Percentiles rank a stretch among this genome's conserved stretches.
phyloP scores from a whole-genome alignment of 1,140 invertebrate genomes.

The Drosophila sturtevanti region DNA sequence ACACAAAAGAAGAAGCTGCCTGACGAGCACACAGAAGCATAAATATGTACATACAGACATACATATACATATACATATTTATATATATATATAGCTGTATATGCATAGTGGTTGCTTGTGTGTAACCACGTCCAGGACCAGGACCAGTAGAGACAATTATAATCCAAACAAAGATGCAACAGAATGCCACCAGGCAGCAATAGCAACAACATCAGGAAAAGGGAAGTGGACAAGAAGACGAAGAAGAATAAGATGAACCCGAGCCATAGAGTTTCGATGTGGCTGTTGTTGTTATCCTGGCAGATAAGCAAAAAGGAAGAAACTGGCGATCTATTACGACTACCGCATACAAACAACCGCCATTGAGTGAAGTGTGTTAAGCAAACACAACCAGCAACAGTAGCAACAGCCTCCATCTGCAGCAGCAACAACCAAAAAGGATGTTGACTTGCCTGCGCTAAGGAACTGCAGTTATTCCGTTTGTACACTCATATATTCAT shows the following conservation, averaged over 20 bases:
- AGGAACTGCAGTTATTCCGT: constrained; percentile 78
- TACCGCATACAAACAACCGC: constrained; percentile 49
- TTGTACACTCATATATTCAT: constrained; percentile 78
- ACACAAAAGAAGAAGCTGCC: constrained; percentile 39
- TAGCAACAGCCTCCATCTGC: constrained; percentile 44
- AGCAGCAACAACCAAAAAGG: constrained; percentile 70
- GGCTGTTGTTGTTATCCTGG: constrained; percentile 30
- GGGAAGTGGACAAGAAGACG: constrained; percentile 36
- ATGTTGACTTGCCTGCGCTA: constrained; percentile 77
- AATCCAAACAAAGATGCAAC: constrained; percentile 76
- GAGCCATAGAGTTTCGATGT: constrained; percentile 17
- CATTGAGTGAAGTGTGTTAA: constrained; percentile 78
- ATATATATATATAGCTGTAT: neutral
- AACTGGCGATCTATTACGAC: constrained; percentile 71
- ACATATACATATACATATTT: neutral
- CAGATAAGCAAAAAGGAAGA: constrained; percentile 72
- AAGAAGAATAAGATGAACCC: constrained; percentile 22
- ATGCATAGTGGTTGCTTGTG: constrained; percentile 44
- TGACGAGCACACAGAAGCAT: constrained; percentile 35
- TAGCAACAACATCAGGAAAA: constrained; percentile 44
- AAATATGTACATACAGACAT: constrained; percentile 5
- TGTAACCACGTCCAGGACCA: constrained; percentile 28
- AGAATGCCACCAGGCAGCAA: constrained; percentile 48
- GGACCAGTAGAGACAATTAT: constrained; percentile 62
- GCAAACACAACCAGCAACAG: constrained; percentile 48